Percentiles rank a stretch among this genome's conserved stretches.
These are phyloP conservation scores for Falco peregrinus DNA, from an alignment of 2,797 vertebrate species.

Conservation along the genomic window DNA sequence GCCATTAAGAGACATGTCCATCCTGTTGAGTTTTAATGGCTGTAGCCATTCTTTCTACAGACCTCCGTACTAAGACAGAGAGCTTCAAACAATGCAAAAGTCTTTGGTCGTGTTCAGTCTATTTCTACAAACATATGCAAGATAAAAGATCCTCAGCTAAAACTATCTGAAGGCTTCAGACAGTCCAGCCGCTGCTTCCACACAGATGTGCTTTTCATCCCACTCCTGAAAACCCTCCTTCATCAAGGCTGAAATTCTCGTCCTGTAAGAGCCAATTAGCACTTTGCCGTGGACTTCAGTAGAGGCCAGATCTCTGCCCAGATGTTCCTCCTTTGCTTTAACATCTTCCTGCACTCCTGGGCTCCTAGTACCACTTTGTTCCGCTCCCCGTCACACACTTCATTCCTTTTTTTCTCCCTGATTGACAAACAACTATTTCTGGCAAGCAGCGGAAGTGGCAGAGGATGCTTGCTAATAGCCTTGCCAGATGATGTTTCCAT, in stretches of 20 bases:
- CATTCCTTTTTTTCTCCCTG: neutral
- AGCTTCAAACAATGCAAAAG: neutral
- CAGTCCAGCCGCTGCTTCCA: neutral
- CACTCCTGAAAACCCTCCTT: neutral
- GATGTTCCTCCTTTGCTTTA: conserved; percentile 28
- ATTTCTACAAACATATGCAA: neutral
- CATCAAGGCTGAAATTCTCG: neutral
- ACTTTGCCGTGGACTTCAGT: neutral
- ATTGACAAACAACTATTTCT: conserved; percentile 41
- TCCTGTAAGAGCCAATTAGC: neutral
- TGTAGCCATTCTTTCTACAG: neutral
- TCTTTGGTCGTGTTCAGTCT: neutral
- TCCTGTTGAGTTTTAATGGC: neutral
- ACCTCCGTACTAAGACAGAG: neutral
- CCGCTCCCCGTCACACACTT: neutral
- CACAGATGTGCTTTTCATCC: neutral
- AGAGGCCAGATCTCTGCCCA: neutral
- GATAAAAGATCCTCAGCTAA: neutral
- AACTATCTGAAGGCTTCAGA: neutral
- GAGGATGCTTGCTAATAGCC: neutral
- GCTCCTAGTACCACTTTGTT: conserved; percentile 2
- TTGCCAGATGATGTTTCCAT: conserved; percentile 45
- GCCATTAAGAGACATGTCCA: neutral
- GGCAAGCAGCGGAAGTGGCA: conserved; percentile 24
- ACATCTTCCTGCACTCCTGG: conserved; percentile 14